A percentile compares a stretch with the other conserved stretches of the same genome.
Conservation (phyloP, 2,113 vertebrate species). For the Phaethon lepturus region DNA sequence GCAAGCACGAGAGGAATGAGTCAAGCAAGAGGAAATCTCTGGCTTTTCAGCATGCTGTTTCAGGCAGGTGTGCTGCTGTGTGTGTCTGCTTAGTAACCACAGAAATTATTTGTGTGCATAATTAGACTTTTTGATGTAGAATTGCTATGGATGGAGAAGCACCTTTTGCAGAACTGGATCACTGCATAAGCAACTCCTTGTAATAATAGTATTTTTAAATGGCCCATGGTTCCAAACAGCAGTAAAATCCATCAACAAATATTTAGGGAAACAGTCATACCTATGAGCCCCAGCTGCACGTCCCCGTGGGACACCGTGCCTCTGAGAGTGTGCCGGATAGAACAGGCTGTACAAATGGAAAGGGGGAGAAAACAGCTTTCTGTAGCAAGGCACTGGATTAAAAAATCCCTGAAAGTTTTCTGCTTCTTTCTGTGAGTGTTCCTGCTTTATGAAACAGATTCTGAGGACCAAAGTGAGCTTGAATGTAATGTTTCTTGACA, state of each 20-base stretch:
- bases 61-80: neutral
- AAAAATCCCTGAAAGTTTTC: neutral
- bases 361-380: neutral
- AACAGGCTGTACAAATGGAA: neutral
- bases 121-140: neutral
- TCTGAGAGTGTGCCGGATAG: neutral
- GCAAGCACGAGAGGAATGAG: neutral
- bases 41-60: neutral
- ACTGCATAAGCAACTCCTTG: neutral
- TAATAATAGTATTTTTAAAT: neutral
- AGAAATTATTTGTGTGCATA: neutral
- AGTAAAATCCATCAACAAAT: neutral
- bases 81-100: neutral
- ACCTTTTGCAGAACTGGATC: neutral
- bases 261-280: neutral
- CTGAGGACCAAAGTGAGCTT: neutral
- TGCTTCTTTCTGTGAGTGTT: neutral
- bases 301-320: fast-evolving
- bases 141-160: neutral
- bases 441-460: neutral
- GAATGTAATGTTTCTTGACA: neutral
- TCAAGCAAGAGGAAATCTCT: neutral
- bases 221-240: neutral
- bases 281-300: neutral
- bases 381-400: neutral